Conservation (phyloP, 2,888 invertebrate species). For the Lypha dubia region DNA sequence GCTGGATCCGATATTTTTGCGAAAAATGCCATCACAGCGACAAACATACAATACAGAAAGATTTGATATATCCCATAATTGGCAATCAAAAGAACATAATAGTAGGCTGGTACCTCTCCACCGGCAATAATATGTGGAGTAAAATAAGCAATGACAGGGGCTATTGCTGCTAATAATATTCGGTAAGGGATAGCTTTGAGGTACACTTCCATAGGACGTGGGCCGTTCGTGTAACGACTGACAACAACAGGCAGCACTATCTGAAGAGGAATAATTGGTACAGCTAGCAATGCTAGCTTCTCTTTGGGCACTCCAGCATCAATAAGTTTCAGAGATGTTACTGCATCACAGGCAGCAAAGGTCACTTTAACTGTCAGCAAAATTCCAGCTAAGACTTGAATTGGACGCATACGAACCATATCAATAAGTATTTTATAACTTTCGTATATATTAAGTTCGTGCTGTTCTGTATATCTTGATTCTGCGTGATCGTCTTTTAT, state of each 20-base stretch:
- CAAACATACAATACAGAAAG: constrained; percentile 97
- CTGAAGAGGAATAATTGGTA: constrained; percentile 97
- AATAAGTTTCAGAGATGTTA: constrained; percentile 96
- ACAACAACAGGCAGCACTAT: constrained; percentile 94
- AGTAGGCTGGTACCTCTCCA: constrained; percentile 87
- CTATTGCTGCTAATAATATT: constrained; percentile 92
- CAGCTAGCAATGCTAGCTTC: constrained; percentile 94
- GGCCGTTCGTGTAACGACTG: constrained; percentile 91
- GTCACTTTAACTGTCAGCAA: constrained; percentile 96
- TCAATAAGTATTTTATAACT: constrained; percentile 93
- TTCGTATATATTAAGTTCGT: constrained; percentile 85
- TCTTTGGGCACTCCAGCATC: constrained; percentile 98
- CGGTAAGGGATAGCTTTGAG: constrained; percentile 95
- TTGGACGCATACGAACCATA: constrained; percentile 92
- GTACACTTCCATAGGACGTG: constrained; percentile 94
- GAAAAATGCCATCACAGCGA: constrained; percentile 98
- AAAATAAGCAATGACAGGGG: constrained; percentile 92
- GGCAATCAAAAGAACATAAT: constrained; percentile 89
- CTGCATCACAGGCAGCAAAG: constrained; percentile 97
- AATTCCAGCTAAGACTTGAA: constrained; percentile 90
- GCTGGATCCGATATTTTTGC: constrained; percentile 98
- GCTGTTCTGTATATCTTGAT: constrained; percentile 78
- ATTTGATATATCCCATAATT: constrained; percentile 97
- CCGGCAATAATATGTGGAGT: constrained; percentile 89
- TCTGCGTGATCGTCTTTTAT: constrained; percentile 81